Conservation (phyloP, 1,140 invertebrate genomes). For the Musca vetustissima region DNA sequence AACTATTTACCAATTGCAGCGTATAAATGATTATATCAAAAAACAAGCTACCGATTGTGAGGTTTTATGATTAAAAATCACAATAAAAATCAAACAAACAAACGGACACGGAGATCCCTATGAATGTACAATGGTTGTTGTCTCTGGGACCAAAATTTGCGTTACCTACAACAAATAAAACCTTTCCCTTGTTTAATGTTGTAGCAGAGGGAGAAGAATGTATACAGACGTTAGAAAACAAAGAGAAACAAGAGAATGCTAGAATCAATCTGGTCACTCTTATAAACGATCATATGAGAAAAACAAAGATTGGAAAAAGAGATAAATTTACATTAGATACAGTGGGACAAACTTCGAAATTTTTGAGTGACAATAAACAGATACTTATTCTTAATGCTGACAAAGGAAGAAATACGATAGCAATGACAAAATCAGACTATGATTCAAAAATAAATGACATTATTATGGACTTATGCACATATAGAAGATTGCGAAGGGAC, state of each 20-base stretch:
- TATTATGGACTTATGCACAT: not conserved
- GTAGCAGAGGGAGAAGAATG: slow-evolving; percentile 37
- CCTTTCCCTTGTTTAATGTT: slow-evolving; percentile 57
- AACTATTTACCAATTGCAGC: too few species aligned
- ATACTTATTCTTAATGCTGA: slow-evolving; percentile 1
- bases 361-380: not conserved
- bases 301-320: not conserved
- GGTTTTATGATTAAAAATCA: too few species aligned
- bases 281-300: not conserved
- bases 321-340: too few species aligned
- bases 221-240: slow-evolving; percentile 5
- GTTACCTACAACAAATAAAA: slow-evolving; percentile 39
- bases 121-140: slow-evolving; percentile 34
- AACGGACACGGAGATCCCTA: slow-evolving; percentile 41
- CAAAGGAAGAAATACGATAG: slow-evolving; percentile 1
- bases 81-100: too few species aligned
- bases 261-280: not conserved
- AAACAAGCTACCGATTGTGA: too few species aligned
- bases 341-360: not conserved
- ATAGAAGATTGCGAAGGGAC: not conserved
- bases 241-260: slow-evolving; percentile 3
- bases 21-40: too few species aligned
- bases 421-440: not conserved
- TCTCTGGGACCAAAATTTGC: not conserved
- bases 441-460: slow-evolving; percentile 3